A percentile compares a stretch with the other conserved stretches of the same genome.
phyloP scores from a whole-genome alignment of 2,888 invertebrate genomes.

The Limenitis camilla region DNA sequence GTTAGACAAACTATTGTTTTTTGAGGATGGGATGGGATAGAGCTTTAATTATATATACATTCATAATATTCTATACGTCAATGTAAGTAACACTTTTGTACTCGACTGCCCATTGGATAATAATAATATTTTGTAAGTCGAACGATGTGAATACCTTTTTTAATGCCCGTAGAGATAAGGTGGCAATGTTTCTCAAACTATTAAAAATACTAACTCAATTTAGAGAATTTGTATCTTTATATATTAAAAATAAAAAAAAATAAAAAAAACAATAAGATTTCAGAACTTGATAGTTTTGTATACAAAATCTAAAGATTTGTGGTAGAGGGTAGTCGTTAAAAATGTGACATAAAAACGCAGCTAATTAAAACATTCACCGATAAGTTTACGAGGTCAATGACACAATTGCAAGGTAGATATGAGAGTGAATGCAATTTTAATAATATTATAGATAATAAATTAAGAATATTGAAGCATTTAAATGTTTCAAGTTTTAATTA shows the following conservation, averaged over 20 bases:
- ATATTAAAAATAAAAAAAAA: no score
- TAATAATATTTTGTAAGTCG: slow-evolving; percentile 39
- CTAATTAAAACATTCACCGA: slow-evolving; percentile 8
- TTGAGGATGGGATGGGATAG: no score
- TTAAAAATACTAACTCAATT: background rate
- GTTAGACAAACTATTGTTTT: no score
- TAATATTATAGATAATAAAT: background rate
- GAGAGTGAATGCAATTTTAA: background rate
- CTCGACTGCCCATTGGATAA: slow-evolving; percentile 34
- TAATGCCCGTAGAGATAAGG: slow-evolving; percentile 39
- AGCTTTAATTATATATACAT: no score
- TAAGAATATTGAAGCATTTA: background rate
- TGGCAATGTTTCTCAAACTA: slow-evolving; percentile 9
- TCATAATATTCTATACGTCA: no score
- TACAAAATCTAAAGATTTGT: no score
- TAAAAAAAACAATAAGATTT: no score
- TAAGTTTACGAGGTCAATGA: slow-evolving; percentile 16
- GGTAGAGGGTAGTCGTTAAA: background rate
- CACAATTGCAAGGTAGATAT: slow-evolving; percentile 8
- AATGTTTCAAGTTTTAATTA: no score
- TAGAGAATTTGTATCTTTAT: no score
- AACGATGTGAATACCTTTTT: slow-evolving; percentile 39
- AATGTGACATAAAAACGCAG: slow-evolving; percentile 5
- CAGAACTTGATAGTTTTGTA: no score
- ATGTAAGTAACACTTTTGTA: slow-evolving; percentile 20